Evolutionary conservation across 2,888 invertebrate genomes (phyloP), one percentile per base, ranked within the genome.

Genomic region (Nomada flava): DNA sequence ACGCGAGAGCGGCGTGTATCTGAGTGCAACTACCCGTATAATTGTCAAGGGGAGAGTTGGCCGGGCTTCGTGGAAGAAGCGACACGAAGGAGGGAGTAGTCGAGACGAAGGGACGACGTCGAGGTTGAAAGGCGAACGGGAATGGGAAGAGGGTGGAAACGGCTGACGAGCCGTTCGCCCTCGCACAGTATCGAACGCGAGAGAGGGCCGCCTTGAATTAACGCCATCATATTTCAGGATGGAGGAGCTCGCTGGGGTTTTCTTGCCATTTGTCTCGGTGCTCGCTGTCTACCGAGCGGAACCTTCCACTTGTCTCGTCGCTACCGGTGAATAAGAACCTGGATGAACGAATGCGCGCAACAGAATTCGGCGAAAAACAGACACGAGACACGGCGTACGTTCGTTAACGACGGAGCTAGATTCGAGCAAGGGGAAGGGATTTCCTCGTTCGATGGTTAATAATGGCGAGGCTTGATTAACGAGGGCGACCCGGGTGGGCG

Each of bases 141-240:
- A 82, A 83, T 75, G 69, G 83, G 83, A 82, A 83, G 79, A 86
- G 86, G 89, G 89, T 88, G 89, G 89, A 89, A 91, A 91, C 88
- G 89, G 90, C 90, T 91, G 91, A 91, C 90, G 89, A 89, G 90
- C 68, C 11, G 89, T 86, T 88, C 90, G 42, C 59, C 50, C 59
- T 59, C 68, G 62, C 60, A 52, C 65, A 78, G 88, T 91, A 91
- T 91, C 89, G 91, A 91, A 89, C 89, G 90, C 84, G 84, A 76
- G 86, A 76, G 76, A 84, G 87, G 79, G 82, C 91, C 90, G 91
- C 89, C 90, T 92, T 92, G 91, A 93, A 93, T 93, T 92, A 93
- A 93, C 93, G 91, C 92, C 90, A 87, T 92, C 92, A 92, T 93
- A 93, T 93, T 93, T 93, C 92, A 92, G 90, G 86, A 90, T 88